Evolutionary conservation across 2,113 vertebrate species (phyloP).

Genomic region (Mormyrus iriodes): DNA sequence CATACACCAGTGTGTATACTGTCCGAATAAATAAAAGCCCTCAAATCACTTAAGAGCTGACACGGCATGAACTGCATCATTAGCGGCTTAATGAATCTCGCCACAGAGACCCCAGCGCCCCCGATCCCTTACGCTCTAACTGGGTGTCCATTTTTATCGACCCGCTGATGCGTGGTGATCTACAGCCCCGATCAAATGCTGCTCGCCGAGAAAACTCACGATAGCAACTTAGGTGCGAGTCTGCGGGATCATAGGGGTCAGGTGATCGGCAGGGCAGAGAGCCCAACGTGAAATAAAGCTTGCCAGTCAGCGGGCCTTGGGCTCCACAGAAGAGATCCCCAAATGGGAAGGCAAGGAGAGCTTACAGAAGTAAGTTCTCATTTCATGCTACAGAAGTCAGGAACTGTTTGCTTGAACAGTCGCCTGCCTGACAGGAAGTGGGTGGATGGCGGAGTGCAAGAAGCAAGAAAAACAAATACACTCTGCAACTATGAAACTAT

Average conservation of each 20-base stretch:
- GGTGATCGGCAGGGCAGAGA: not conserved
- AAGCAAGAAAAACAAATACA: not conserved
- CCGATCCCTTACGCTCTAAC: not conserved
- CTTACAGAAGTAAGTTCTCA: not conserved
- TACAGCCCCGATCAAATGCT: not conserved
- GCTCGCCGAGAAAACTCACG: not conserved
- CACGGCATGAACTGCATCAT: conserved; percentile 5
- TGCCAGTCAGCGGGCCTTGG: not conserved
- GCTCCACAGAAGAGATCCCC: not conserved
- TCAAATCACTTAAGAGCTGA: conserved; percentile 8
- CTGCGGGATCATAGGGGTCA: not conserved
- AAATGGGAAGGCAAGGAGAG: not conserved
- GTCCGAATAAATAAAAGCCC: not conserved
- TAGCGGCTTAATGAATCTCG: conserved; percentile 5
- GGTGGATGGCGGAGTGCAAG: not conserved
- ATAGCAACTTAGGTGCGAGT: not conserved
- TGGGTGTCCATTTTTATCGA: conserved; percentile 2
- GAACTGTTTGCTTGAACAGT: not conserved
- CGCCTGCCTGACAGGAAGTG: not conserved
- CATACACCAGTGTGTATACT: not conserved
- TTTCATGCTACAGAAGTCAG: not conserved
- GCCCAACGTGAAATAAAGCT: not conserved
- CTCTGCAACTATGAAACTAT: not conserved
- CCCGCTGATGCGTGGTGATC: not conserved
- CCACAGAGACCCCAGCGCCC: not conserved